Evolutionary conservation across 2,888 invertebrate species (phyloP).

Genomic region (Ariolimax columbianus): DNA sequence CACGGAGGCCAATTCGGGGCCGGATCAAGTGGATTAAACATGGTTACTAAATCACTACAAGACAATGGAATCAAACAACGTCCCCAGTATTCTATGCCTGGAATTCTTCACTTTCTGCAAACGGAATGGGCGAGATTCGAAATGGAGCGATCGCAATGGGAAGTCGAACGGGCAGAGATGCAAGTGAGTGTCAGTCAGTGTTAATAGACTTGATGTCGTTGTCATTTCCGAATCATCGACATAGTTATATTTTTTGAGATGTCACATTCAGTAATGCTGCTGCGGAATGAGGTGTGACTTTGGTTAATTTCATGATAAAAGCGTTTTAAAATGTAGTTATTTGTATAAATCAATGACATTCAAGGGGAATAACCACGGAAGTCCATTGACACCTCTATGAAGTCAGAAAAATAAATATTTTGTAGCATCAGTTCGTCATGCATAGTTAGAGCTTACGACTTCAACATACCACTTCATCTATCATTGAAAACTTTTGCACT

Average conservation of each 20-base stretch:
- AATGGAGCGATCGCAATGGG: conserved; percentile 99
- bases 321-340: background rate
- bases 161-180: conserved; percentile 98
- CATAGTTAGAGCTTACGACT: too few species aligned
- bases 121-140: conserved; percentile 99
- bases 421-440: too few species aligned
- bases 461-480: too few species aligned
- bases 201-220: background rate
- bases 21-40: conserved; percentile 72
- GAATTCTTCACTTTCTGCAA: conserved; percentile 99
- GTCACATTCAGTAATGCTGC: background rate
- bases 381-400: too few species aligned
- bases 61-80: conserved; percentile 77
- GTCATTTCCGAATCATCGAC: background rate
- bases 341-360: background rate
- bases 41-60: conserved; percentile 77
- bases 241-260: background rate
- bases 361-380: background rate
- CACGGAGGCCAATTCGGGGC: conserved; percentile 75
- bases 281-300: background rate
- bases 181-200: conserved; percentile 84
- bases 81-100: conserved; percentile 95
- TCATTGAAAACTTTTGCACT: too few species aligned
- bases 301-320: background rate
- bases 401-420: too few species aligned